phyloP scores from a whole-genome alignment of 2,797 vertebrate species.

The Heliangelus exortis region DNA sequence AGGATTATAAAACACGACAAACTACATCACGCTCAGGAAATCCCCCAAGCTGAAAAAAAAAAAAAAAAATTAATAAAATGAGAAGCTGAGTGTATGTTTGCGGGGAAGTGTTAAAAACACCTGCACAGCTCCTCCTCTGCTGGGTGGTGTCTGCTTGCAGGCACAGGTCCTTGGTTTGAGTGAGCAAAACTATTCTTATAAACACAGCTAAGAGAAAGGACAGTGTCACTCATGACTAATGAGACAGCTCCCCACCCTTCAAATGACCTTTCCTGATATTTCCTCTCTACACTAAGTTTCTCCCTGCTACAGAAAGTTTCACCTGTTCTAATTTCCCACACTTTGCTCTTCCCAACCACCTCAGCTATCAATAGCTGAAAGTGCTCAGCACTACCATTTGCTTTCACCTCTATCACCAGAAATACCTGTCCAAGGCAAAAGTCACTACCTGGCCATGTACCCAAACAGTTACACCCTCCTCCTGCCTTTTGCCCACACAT shows the following conservation, averaged over 20 bases:
- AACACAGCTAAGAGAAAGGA: not conserved
- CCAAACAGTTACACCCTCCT: not conserved
- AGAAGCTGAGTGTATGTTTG: not conserved
- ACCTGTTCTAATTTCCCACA: not conserved
- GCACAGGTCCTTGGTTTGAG: not conserved
- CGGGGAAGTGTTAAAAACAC: not conserved
- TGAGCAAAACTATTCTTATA: not conserved
- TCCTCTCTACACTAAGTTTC: not conserved
- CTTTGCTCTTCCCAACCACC: not conserved
- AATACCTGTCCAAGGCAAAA: not conserved
- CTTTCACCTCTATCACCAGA: not conserved
- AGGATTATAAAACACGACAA: conserved; percentile 1
- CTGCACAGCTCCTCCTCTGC: not conserved
- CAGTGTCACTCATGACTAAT: not conserved
- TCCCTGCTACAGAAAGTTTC: not conserved
- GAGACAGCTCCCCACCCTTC: not conserved
- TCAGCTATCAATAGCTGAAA: not conserved
- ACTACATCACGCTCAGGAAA: conserved; percentile 12
- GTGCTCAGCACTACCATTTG: not conserved
- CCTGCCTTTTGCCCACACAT: not conserved
- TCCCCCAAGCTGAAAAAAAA: not conserved
- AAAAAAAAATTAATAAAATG: not conserved
- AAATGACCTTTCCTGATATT: not conserved
- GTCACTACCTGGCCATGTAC: not conserved
- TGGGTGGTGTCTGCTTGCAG: not conserved